These are phyloP conservation scores for Psophia crepitans DNA, from an alignment of 2,113 vertebrate genomes.

Conservation along the genomic window DNA sequence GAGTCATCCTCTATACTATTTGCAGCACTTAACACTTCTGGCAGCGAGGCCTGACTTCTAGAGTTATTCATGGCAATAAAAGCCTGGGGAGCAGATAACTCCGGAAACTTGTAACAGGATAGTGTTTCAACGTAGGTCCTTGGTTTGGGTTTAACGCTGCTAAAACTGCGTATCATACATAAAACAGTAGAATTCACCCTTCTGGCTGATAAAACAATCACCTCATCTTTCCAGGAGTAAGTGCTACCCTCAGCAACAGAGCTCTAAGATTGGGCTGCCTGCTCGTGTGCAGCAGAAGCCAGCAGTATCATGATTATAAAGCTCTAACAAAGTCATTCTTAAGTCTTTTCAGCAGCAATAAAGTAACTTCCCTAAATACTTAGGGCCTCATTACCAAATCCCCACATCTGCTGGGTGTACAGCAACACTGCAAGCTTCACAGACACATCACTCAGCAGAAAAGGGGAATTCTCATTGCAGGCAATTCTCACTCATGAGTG, in stretches of 20 bases:
- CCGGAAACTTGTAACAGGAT: neutral
- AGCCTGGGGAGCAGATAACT: conserved; percentile 17
- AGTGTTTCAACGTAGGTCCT: neutral
- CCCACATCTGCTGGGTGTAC: neutral
- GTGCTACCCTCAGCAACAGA: neutral
- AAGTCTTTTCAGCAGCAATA: neutral
- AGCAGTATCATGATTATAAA: neutral
- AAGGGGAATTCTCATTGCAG: neutral
- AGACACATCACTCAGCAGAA: neutral
- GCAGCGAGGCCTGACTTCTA: neutral
- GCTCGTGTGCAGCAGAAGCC: neutral
- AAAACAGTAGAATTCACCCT: neutral
- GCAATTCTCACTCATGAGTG: neutral
- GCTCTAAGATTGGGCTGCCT: neutral
- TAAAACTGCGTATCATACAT: neutral
- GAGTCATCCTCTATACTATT: conserved; percentile 54
- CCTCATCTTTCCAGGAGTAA: neutral
- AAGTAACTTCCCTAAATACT: neutral
- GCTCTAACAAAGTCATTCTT: neutral
- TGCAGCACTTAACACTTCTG: conserved; percentile 47
- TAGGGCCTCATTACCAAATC: neutral
- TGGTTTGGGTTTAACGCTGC: neutral
- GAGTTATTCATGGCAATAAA: conserved; percentile 41
- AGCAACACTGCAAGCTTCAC: neutral
- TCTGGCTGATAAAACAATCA: neutral